These are phyloP conservation scores for Lysiphlebus fabarum DNA, from an alignment of 1,140 invertebrate species.

Conservation along the genomic window DNA sequence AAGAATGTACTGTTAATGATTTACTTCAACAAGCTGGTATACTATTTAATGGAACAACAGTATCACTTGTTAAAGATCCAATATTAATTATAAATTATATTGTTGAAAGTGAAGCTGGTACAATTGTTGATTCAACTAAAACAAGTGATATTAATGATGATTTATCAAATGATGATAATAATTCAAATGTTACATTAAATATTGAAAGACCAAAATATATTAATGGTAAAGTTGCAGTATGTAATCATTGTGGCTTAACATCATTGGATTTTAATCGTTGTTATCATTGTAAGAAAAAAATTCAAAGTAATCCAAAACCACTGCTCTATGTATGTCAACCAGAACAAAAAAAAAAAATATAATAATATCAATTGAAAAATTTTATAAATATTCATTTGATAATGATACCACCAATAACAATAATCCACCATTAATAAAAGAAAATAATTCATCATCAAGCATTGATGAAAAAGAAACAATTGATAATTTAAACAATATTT, in stretches of 20 bases:
- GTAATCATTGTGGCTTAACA: background rate
- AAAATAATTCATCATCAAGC: too few species aligned
- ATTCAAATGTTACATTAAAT: constrained; percentile 38
- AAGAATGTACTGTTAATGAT: constrained; percentile 75
- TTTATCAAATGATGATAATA: constrained; percentile 41
- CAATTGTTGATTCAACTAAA: constrained; percentile 13
- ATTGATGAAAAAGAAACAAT: too few species aligned
- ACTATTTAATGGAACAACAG: constrained; percentile 54
- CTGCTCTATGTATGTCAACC: background rate
- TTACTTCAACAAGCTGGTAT: constrained; percentile 66
- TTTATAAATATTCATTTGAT: too few species aligned
- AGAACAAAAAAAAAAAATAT: too few species aligned
- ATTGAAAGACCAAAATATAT: too few species aligned
- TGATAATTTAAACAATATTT: too few species aligned
- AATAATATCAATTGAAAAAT: too few species aligned
- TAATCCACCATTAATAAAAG: too few species aligned
- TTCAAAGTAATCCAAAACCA: constrained; percentile 44
- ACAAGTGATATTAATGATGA: constrained; percentile 24
- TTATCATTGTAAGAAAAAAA: constrained; percentile 60
- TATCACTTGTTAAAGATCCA: constrained; percentile 68
- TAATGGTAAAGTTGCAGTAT: constrained; percentile 24
- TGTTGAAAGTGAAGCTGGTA: constrained; percentile 55
- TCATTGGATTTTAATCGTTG: constrained; percentile 71
- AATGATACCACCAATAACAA: too few species aligned
- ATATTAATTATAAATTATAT: constrained; percentile 71